These are phyloP conservation scores for Gymnocypris eckloni DNA, from an alignment of 2,797 vertebrate species.

Conservation along the genomic window DNA sequence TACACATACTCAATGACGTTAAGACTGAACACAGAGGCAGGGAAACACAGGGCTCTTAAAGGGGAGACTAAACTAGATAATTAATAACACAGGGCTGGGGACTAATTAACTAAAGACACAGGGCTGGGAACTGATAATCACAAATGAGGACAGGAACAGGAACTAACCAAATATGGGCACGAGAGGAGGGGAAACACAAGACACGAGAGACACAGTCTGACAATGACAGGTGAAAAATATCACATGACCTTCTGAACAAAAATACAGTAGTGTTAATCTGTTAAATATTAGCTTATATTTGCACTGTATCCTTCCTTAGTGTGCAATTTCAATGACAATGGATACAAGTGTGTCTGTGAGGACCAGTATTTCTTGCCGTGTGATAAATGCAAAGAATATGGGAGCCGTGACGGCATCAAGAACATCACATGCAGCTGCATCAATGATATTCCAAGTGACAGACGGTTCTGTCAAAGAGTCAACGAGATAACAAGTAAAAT, in stretches of 20 bases:
- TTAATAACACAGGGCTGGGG: too few relatives aligned
- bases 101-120: too few relatives aligned
- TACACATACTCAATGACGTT: too few relatives aligned
- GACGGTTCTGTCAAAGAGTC: slow-evolving; percentile 76
- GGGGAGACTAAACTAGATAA: too few relatives aligned
- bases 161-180: too few relatives aligned
- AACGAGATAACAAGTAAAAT: slow-evolving; percentile 66
- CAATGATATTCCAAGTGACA: slow-evolving; percentile 66
- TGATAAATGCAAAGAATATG: slow-evolving; percentile 58
- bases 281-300: background rate
- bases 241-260: background rate
- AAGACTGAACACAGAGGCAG: too few relatives aligned
- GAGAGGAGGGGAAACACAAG: too few relatives aligned
- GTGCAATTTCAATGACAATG: slow-evolving; percentile 40
- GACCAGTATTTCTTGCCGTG: slow-evolving; percentile 58
- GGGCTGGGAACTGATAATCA: too few relatives aligned
- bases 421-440: slow-evolving; percentile 70
- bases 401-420: slow-evolving; percentile 56
- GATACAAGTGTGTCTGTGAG: slow-evolving; percentile 57
- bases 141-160: too few relatives aligned
- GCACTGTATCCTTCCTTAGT: slow-evolving; percentile 44
- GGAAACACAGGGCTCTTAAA: too few relatives aligned
- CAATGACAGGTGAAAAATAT: slow-evolving; percentile 46
- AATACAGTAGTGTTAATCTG: background rate
- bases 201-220: too few relatives aligned